Conservation (phyloP, 2,797 vertebrate genomes). For the Lepilemur septentrionalis region DNA sequence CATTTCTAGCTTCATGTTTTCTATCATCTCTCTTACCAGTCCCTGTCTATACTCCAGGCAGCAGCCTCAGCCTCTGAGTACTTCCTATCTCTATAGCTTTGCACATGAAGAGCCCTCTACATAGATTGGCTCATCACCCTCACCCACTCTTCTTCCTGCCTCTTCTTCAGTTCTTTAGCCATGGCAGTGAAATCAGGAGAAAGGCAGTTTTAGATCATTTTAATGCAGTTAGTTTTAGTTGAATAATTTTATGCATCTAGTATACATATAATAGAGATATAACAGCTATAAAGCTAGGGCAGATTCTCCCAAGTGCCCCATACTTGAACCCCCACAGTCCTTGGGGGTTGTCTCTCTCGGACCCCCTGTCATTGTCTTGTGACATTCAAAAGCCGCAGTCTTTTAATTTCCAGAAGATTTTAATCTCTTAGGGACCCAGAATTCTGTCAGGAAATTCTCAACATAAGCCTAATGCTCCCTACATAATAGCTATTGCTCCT, state of each 20-base stretch:
- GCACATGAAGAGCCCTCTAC: neutral
- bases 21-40: neutral
- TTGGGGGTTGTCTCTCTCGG: neutral
- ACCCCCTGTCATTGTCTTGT: neutral
- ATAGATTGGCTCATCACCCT: neutral
- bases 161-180: neutral
- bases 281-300: neutral
- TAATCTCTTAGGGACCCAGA: neutral
- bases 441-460: neutral
- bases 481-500: neutral
- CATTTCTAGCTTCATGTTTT: neutral
- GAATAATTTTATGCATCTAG: neutral
- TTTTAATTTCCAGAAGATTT: slow-evolving; percentile 3
- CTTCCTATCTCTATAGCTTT: neutral
- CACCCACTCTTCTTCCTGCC: neutral
- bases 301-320: neutral
- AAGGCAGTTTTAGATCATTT: neutral
- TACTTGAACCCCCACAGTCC: neutral
- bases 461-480: neutral
- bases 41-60: neutral
- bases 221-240: neutral
- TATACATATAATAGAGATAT: neutral
- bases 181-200: neutral
- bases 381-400: neutral
- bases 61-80: neutral